phyloP scores from a whole-genome alignment of 2,888 invertebrate species.

The Dorcus parallelipipedus region DNA sequence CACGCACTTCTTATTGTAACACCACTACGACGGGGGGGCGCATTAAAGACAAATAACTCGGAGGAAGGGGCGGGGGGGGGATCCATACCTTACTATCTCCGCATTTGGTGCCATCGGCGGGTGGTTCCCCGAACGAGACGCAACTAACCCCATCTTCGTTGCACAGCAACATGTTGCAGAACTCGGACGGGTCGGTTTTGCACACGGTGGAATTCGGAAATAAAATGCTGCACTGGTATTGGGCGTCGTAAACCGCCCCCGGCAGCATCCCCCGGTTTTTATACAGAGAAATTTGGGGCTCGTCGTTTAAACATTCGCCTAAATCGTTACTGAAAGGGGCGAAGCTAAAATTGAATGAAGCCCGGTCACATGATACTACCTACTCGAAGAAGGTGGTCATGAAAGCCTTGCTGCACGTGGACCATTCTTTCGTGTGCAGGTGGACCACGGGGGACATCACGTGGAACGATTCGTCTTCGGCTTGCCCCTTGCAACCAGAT shows the following conservation, averaged over 20 bases:
- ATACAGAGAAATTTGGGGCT: conserved; percentile 57
- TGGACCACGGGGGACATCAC: conserved; percentile 60
- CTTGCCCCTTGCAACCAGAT: conserved; percentile 47
- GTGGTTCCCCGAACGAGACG: conserved; percentile 54
- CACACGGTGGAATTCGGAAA: conserved; percentile 42
- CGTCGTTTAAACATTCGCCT: conserved; percentile 64
- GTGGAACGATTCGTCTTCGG: conserved; percentile 52
- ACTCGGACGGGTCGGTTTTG: conserved; percentile 35
- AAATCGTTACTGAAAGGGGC: conserved; percentile 54
- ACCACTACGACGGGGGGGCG: conserved; percentile 55
- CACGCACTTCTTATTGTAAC: conserved; percentile 60
- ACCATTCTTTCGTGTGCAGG: conserved; percentile 55
- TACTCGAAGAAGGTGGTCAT: conserved; percentile 59
- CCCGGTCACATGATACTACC: conserved; percentile 25
- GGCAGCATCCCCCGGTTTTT: conserved; percentile 56
- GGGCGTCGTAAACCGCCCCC: conserved; percentile 64
- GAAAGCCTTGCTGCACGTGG: conserved; percentile 55
- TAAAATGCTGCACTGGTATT: conserved; percentile 57
- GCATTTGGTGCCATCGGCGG: conserved; percentile 66
- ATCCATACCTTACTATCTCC: conserved; percentile 55
- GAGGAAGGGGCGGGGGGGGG: no score
- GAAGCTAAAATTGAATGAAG: background rate
- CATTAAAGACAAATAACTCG: background rate
- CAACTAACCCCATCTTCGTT: conserved; percentile 49
- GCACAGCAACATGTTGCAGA: conserved; percentile 55